Evolutionary conservation across 2,113 vertebrate species (phyloP).

Genomic region (Triplophysa tibetana): DNA sequence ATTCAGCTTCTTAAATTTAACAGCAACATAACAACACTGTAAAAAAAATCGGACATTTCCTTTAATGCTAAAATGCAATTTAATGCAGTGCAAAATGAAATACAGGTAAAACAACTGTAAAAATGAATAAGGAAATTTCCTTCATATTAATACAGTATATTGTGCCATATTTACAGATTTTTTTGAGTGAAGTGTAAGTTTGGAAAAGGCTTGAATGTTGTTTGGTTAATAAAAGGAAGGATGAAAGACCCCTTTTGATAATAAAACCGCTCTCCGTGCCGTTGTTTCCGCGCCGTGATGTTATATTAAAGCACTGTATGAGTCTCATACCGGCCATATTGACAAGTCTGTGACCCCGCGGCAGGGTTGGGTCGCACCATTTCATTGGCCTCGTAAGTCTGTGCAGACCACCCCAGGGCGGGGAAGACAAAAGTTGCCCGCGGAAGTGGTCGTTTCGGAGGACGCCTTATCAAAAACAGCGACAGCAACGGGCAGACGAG

Average conservation of each 20-base stretch:
- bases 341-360: constrained; percentile 46
- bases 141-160: too few species aligned
- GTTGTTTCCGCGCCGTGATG: constrained; percentile 38
- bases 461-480: constrained; percentile 3
- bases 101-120: too few species aligned
- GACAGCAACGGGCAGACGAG: constrained; percentile 20
- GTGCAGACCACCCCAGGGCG: constrained; percentile 33
- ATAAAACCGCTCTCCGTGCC: constrained; percentile 27
- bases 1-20: background rate
- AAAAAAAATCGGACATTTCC: too few species aligned
- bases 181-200: too few species aligned
- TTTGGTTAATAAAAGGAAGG: too few species aligned
- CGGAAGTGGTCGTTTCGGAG: constrained; percentile 17
- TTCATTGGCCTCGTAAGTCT: constrained; percentile 42
- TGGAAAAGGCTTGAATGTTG: background rate
- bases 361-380: constrained; percentile 35
- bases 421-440: constrained; percentile 54
- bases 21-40: background rate
- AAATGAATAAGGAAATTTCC: too few species aligned
- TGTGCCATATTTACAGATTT: too few species aligned
- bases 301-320: constrained; percentile 46
- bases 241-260: background rate
- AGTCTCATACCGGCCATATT: constrained; percentile 39
- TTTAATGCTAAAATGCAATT: too few species aligned
- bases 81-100: too few species aligned